Evolutionary conservation across 1,140 invertebrate species (phyloP).

Genomic region (Schlechtendalia chinensis): DNA sequence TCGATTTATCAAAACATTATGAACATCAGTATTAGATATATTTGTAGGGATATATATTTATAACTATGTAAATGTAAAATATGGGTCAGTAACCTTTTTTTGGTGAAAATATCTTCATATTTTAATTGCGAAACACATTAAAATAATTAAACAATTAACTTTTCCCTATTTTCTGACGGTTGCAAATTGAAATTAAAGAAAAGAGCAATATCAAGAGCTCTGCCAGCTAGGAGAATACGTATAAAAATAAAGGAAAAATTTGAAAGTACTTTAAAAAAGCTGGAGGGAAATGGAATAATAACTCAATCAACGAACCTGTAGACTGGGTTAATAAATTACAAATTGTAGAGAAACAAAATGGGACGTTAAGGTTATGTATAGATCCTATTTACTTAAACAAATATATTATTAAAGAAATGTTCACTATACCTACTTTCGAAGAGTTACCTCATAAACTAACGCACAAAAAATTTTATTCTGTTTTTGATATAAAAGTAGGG

Average conservation of each 20-base stretch:
- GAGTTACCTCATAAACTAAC: not conserved
- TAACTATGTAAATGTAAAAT: no score
- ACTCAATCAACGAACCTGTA: not conserved
- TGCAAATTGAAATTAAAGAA: no score
- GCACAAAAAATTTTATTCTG: not conserved
- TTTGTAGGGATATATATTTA: no score
- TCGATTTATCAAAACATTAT: no score
- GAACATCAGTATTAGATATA: no score
- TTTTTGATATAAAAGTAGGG: constrained; percentile 15
- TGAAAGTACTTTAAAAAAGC: constrained; percentile 7
- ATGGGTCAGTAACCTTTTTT: no score
- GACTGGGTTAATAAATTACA: not conserved
- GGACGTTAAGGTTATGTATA: not conserved
- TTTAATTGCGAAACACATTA: no score
- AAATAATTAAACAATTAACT: no score
- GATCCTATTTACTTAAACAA: constrained; percentile 12
- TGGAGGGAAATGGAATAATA: not conserved
- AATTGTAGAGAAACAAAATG: not conserved
- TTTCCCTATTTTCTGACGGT: no score
- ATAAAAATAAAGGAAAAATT: constrained; percentile 16
- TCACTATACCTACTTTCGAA: not conserved
- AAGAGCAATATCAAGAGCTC: no score
- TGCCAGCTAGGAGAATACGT: constrained; percentile 26
- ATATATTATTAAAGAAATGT: constrained; percentile 1
- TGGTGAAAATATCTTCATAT: no score